These are phyloP conservation scores for Okamejei kenojei DNA, from an alignment of 2,797 vertebrate species.

Conservation along the genomic window DNA sequence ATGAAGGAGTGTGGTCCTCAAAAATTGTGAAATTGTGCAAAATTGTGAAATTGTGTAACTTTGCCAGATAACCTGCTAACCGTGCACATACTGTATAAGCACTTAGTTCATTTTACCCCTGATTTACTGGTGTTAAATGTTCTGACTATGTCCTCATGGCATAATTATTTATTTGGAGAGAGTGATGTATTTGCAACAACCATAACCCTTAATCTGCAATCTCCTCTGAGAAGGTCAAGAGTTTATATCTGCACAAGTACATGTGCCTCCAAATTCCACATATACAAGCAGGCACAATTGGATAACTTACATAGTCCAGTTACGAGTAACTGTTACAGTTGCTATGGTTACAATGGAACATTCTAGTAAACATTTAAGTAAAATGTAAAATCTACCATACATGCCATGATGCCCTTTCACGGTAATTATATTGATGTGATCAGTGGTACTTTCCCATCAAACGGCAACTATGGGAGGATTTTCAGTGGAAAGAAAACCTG, in stretches of 20 bases:
- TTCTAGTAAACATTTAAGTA: too few relatives aligned
- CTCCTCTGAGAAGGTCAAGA: neutral
- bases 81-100: too few relatives aligned
- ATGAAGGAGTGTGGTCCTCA: neutral
- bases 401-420: too few relatives aligned
- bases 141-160: neutral
- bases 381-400: too few relatives aligned
- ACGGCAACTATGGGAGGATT: neutral
- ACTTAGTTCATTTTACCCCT: neutral
- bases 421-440: too few relatives aligned
- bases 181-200: neutral
- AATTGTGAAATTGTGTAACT: neutral
- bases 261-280: neutral
- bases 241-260: neutral
- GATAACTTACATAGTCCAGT: neutral
- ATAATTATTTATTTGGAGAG: neutral
- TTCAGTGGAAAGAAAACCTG: neutral
- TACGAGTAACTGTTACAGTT: neutral
- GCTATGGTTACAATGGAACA: too few relatives aligned
- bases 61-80: neutral
- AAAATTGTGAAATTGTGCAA: neutral
- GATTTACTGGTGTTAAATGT: neutral
- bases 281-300: neutral
- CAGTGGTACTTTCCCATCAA: too few relatives aligned
- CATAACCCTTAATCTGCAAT: neutral